Evolutionary conservation across 1,140 invertebrate species (phyloP).

Genomic region (Palaemon carinicauda): DNA sequence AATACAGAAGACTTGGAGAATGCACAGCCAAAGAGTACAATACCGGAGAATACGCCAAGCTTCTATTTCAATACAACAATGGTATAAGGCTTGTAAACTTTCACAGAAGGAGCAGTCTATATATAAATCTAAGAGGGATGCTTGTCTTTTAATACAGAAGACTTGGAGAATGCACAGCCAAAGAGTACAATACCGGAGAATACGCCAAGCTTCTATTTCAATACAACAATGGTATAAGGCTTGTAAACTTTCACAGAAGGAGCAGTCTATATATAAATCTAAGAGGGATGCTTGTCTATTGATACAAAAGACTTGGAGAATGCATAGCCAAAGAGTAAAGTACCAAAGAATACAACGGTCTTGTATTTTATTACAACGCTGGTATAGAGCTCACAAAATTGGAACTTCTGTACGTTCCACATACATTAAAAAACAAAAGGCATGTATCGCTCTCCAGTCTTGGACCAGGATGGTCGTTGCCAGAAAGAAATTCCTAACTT

Average conservation of each 20-base stretch:
- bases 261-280: no score
- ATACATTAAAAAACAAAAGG: not conserved
- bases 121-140: not conserved
- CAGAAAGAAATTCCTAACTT: not conserved
- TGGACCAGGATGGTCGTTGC: constrained; percentile 27
- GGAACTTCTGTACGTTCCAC: not conserved
- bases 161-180: constrained; percentile 22
- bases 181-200: constrained; percentile 9
- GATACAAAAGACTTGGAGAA: no score
- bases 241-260: no score
- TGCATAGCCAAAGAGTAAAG: no score
- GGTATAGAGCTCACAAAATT: constrained; percentile 15
- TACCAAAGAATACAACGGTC: no score
- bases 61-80: constrained; percentile 14
- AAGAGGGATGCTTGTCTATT: no score
- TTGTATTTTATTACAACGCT: no score
- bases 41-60: constrained; percentile 36
- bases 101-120: not conserved
- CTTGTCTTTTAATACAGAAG: constrained; percentile 7
- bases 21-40: not conserved
- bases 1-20: constrained; percentile 17
- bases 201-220: constrained; percentile 7
- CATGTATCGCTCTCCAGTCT: constrained; percentile 33
- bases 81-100: not conserved
- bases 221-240: no score